phyloP scores from a whole-genome alignment of 2,888 invertebrate genomes.

The Nycteola revayana region DNA sequence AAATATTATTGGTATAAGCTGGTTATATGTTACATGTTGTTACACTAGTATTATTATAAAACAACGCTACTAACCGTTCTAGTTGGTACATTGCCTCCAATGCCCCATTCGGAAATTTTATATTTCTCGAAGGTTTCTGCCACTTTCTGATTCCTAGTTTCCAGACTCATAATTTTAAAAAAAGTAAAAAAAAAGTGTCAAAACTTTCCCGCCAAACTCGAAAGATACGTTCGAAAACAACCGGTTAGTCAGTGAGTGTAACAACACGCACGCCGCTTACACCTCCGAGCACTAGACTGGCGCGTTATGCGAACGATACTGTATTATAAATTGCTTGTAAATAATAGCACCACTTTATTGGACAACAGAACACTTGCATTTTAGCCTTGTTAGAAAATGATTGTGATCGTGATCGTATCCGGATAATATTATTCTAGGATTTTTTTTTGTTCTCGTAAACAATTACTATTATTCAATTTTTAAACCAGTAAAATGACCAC shows the following conservation, averaged over 20 bases:
- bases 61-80: slow-evolving; percentile 52
- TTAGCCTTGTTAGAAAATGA: slow-evolving; percentile 35
- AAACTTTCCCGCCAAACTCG: slow-evolving; percentile 59
- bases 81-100: slow-evolving; percentile 40
- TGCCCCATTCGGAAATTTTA: slow-evolving; percentile 71
- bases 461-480: slow-evolving; percentile 14
- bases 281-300: slow-evolving; percentile 53
- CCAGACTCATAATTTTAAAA: slow-evolving; percentile 75
- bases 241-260: slow-evolving; percentile 30
- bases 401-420: slow-evolving; percentile 28
- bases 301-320: slow-evolving; percentile 40
- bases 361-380: slow-evolving; percentile 28
- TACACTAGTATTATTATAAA: slow-evolving; percentile 8
- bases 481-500: too few relatives aligned
- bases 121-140: slow-evolving; percentile 71
- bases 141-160: slow-evolving; percentile 69
- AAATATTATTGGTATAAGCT: slow-evolving; percentile 10
- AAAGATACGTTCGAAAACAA: slow-evolving; percentile 40
- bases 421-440: slow-evolving; percentile 23
- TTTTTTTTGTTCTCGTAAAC: slow-evolving; percentile 13
- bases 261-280: slow-evolving; percentile 54
- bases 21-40: too few relatives aligned
- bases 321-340: slow-evolving; percentile 47
- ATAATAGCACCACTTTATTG: slow-evolving; percentile 39
- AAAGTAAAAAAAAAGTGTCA: slow-evolving; percentile 31